Evolutionary conservation across 1,140 invertebrate species (phyloP).

Genomic region (Drosophila chauvacae): DNA sequence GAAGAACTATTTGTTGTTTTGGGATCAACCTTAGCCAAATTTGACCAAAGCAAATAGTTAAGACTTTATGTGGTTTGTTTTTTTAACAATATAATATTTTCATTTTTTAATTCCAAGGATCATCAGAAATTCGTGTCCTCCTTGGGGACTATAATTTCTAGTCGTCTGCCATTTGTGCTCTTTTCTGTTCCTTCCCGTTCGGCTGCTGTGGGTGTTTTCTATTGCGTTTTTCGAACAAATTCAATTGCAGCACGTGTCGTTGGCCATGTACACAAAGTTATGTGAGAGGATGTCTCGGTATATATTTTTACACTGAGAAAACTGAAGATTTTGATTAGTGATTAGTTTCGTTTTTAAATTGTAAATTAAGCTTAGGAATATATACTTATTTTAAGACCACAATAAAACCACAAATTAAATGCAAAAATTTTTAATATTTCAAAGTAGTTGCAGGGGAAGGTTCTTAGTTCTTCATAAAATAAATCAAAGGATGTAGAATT

Average conservation of each 20-base stretch:
- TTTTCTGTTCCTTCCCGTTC: constrained; percentile 15
- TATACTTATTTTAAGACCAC: too few species aligned
- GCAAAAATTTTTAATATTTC: not conserved
- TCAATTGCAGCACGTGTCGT: constrained; percentile 81
- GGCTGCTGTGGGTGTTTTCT: constrained; percentile 70
- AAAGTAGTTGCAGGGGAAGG: not conserved
- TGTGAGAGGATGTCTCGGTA: constrained; percentile 22
- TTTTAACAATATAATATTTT: not conserved
- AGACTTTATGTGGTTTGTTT: not conserved
- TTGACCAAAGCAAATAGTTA: too few species aligned
- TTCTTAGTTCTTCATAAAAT: not conserved
- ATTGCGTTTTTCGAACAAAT: constrained; percentile 79
- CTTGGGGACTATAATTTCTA: constrained; percentile 15
- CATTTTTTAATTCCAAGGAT: constrained; percentile 17
- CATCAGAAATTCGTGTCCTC: constrained; percentile 31
- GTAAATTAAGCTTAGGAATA: not conserved
- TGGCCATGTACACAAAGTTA: constrained; percentile 64
- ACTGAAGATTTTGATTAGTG: too few species aligned
- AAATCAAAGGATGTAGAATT: not conserved
- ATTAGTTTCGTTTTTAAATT: not conserved
- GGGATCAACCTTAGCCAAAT: too few species aligned
- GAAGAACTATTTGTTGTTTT: too few species aligned
- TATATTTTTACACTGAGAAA: constrained; percentile 3
- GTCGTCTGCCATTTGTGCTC: constrained; percentile 16
- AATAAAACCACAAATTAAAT: not conserved